Evolutionary conservation across 2,888 invertebrate genomes (phyloP), one percentile per base, ranked within the genome.

Genomic region (Tethea ocularis): DNA sequence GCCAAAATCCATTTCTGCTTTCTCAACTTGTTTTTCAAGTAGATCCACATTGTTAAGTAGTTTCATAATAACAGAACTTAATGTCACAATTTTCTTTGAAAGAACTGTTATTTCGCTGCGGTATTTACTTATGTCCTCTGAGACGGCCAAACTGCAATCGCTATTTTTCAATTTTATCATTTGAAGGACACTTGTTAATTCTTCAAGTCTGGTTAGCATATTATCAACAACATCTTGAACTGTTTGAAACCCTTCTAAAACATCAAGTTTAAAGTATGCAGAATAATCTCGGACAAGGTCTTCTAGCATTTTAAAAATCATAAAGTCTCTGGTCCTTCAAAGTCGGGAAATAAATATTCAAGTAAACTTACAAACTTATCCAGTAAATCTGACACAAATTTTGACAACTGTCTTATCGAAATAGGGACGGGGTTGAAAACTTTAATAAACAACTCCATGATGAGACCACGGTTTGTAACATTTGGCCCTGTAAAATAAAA

Each of bases 191-290:
- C 94, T 95, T 66, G 95, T 94, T 64, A 95, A 91, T 78, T 95
- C 95, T 81, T 95, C 95, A 24, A 95, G 85, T 62, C 95, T 89
- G 0, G 95, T 95, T 56, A 95, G 78, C 95, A 95, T 95, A 74
- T 95, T 95, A 68, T 95, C 95, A 52, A 95, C 94, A 60, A 94
- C 94, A 75, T 94, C 93, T 81, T 95, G 94, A 23, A 95, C 92
- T 2, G 94, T 94, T 80, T 93, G 91, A 71, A 94, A 94, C 74
- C 94, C 94, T 75, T 87, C 92, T 11, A 89, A 78, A 52, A 94
- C 81, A 78, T 94, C 94, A 53, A 93, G 78, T 70, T 94, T 94
- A 60, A 95, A 82, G 69, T 94, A 94, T 61, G 90, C 89, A 26
- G 94, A 84, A 78, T 95, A 95, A 72, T 94, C 94, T 58, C 87